Conservation (phyloP, 1,140 invertebrate genomes). For the Apis dorsata region DNA sequence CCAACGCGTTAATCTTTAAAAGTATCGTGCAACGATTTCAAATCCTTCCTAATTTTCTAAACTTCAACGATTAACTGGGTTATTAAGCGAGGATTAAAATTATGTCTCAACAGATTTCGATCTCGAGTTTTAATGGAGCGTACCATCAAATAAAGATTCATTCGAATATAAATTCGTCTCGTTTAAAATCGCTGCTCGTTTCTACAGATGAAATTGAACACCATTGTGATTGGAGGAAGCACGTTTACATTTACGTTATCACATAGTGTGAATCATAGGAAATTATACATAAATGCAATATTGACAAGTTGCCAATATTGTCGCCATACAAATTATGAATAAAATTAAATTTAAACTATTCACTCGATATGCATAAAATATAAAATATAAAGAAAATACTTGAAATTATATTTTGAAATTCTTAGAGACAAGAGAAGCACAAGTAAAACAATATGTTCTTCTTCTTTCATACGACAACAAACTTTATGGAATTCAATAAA, state of each 20-base stretch:
- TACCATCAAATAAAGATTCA: neutral
- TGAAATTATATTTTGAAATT: too few relatives aligned
- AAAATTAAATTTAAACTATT: too few relatives aligned
- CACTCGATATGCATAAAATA: too few relatives aligned
- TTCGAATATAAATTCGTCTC: slow-evolving; percentile 7
- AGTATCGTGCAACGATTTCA: neutral
- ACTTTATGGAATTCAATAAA: too few relatives aligned
- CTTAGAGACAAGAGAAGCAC: too few relatives aligned
- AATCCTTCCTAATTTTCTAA: neutral
- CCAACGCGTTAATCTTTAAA: neutral
- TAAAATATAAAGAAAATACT: too few relatives aligned
- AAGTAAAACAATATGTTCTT: too few relatives aligned
- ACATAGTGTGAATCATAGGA: neutral
- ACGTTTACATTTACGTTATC: slow-evolving; percentile 1
- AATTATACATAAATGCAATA: neutral
- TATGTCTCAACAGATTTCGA: too few relatives aligned
- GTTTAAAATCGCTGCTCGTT: neutral
- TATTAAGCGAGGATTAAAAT: neutral
- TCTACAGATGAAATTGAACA: slow-evolving; percentile 10
- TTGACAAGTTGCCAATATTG: too few relatives aligned
- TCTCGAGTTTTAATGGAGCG: neutral
- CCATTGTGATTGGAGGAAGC: neutral
- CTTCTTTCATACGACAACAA: too few relatives aligned
- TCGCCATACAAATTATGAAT: too few relatives aligned
- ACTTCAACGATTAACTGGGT: neutral